Evolutionary conservation across 1,140 invertebrate species (phyloP).

Genomic region (Leptinotarsa texana): DNA sequence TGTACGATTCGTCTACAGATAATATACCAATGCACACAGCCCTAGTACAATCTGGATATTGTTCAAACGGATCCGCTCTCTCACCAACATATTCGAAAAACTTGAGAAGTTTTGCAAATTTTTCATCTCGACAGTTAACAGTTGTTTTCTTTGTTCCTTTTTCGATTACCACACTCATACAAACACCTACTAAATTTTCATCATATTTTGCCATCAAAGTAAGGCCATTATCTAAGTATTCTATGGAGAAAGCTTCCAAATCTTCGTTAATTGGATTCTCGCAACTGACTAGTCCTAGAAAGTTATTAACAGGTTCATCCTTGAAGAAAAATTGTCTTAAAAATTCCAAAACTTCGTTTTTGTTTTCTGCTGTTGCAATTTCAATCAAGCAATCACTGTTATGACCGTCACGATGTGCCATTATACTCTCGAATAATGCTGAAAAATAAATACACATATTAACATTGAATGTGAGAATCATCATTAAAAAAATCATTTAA

Average conservation of each 20-base stretch:
- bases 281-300: slow-evolving; percentile 60
- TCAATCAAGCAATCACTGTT: neutral
- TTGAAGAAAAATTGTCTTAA: slow-evolving; percentile 65
- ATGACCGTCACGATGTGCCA: no score
- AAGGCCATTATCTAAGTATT: slow-evolving; percentile 62
- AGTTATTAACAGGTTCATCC: slow-evolving; percentile 72
- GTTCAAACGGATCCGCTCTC: slow-evolving; percentile 61
- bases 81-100: slow-evolving; percentile 54
- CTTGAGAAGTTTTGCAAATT: neutral
- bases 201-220: slow-evolving; percentile 66
- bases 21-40: slow-evolving; percentile 67
- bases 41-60: slow-evolving; percentile 61
- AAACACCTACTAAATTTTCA: slow-evolving; percentile 66
- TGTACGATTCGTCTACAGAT: slow-evolving; percentile 66
- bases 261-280: slow-evolving; percentile 65
- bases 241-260: slow-evolving; percentile 67
- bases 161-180: slow-evolving; percentile 49
- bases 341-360: slow-evolving; percentile 42
- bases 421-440: neutral
- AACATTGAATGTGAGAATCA: no score
- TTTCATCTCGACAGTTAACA: neutral
- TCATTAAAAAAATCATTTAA: no score
- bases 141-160: slow-evolving; percentile 44
- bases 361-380: slow-evolving; percentile 31
- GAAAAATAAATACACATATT: no score